Evolutionary conservation across 2,113 vertebrate genomes (phyloP).

Genomic region (Eupsittula cactorum): DNA sequence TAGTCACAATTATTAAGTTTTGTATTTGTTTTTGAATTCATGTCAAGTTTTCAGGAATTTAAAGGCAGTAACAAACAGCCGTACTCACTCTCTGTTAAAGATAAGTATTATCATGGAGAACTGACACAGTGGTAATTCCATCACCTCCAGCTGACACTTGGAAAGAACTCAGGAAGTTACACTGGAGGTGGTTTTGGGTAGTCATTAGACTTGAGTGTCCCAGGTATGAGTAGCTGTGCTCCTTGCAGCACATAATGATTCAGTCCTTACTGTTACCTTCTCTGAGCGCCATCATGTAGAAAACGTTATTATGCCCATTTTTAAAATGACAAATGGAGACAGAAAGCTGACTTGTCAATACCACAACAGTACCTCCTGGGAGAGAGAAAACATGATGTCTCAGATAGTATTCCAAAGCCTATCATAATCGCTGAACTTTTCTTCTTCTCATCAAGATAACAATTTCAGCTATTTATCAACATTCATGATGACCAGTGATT

Average conservation of each 20-base stretch:
- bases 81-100: background rate
- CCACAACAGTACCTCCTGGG: background rate
- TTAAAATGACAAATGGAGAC: background rate
- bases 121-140: background rate
- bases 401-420: fast-evolving
- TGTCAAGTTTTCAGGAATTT: background rate
- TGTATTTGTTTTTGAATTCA: background rate
- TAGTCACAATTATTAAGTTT: background rate
- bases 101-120: background rate
- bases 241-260: background rate
- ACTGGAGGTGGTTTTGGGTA: background rate
- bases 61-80: background rate
- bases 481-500: background rate
- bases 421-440: background rate
- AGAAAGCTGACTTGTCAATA: background rate
- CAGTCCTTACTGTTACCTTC: background rate
- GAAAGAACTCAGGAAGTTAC: background rate
- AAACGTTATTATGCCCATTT: background rate
- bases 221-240: background rate
- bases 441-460: background rate
- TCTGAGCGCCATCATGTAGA: background rate
- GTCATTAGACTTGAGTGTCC: background rate
- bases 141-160: background rate
- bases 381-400: background rate
- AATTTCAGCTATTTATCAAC: slow-evolving; percentile 21